phyloP scores from a whole-genome alignment of 2,113 vertebrate genomes.

The Apus apus region DNA sequence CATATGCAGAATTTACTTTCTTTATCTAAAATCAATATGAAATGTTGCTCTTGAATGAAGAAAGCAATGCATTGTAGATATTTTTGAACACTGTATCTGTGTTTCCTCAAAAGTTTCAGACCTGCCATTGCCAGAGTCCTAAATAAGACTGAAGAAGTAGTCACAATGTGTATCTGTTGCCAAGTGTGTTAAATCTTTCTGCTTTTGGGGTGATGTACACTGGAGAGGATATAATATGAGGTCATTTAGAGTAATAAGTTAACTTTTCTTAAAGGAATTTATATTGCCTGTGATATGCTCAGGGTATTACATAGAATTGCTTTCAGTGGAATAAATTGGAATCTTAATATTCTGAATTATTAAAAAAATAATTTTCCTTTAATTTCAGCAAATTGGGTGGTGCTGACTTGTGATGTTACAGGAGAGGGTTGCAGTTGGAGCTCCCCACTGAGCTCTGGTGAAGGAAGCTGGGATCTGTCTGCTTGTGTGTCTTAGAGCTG shows the following conservation, averaged over 20 bases:
- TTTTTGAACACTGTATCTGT: not conserved
- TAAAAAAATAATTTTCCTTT: not conserved
- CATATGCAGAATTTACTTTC: not conserved
- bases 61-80: not conserved
- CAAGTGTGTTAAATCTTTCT: slow-evolving; percentile 29
- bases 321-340: not conserved
- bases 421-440: not conserved
- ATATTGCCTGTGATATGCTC: not conserved
- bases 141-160: not conserved
- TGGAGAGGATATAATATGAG: not conserved
- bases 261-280: not conserved
- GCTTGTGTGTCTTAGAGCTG: not conserved
- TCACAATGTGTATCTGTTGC: not conserved
- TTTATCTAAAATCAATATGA: not conserved
- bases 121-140: not conserved
- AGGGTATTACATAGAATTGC: not conserved
- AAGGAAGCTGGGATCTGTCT: not conserved
- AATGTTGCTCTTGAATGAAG: not conserved
- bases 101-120: not conserved
- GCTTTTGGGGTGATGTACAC: not conserved
- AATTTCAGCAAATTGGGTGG: not conserved
- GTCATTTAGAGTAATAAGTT: not conserved
- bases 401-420: not conserved
- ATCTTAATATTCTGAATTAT: not conserved
- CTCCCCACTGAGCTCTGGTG: not conserved